A percentile compares a stretch with the other conserved stretches of the same genome.
These are phyloP conservation scores for Ailuropoda melanoleuca DNA, from an alignment of 2,113 vertebrate species.

Conservation along the genomic window DNA sequence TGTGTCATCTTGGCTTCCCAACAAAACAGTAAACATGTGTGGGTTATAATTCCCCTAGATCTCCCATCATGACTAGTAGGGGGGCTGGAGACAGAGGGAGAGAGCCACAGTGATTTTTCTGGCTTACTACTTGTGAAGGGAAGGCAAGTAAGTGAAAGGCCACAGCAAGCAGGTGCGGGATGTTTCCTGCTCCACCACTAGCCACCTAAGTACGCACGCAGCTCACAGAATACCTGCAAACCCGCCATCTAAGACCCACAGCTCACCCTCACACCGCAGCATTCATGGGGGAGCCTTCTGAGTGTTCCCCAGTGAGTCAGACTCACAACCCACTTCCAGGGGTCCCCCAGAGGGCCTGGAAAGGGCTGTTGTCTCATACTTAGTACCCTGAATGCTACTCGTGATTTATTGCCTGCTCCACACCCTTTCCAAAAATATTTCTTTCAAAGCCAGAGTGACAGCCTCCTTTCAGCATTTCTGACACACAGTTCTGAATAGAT, in stretches of 20 bases:
- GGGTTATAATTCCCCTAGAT: not conserved
- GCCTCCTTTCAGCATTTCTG: not conserved
- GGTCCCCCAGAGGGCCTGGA: not conserved
- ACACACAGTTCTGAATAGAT: not conserved
- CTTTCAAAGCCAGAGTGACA: conserved; percentile 40
- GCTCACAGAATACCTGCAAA: not conserved
- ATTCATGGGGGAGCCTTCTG: not conserved
- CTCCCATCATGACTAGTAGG: not conserved
- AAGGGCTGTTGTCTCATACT: not conserved
- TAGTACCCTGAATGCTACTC: not conserved
- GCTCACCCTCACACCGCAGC: not conserved
- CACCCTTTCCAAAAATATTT: conserved; percentile 55
- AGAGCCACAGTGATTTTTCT: not conserved
- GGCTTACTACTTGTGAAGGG: not conserved
- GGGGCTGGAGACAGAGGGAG: not conserved
- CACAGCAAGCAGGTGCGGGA: not conserved
- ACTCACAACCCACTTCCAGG: not conserved
- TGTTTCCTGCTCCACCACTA: not conserved
- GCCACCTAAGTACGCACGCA: not conserved
- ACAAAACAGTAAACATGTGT: not conserved
- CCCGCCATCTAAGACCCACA: not conserved
- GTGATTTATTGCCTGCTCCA: not conserved
- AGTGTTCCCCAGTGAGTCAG: not conserved
- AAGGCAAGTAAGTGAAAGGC: not conserved
- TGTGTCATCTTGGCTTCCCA: not conserved